Conservation (phyloP, 2,113 vertebrate genomes). For the Marmota flaviventris region DNA sequence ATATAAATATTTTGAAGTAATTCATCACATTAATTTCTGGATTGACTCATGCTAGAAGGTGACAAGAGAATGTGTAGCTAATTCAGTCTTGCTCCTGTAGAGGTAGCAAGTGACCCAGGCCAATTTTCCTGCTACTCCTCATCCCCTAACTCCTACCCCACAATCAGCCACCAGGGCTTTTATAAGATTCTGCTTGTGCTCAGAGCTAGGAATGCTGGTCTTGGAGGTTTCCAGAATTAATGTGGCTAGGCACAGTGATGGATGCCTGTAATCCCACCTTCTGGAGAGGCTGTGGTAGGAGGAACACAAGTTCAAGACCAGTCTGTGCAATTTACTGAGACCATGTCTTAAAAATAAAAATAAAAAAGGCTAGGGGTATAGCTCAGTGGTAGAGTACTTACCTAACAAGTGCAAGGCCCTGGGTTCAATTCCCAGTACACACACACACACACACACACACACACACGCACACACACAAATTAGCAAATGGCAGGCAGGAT, state of each 20-base stretch:
- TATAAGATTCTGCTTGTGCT: neutral
- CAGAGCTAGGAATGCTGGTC: neutral
- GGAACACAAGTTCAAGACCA: neutral
- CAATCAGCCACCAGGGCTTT: neutral
- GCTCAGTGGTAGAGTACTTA: neutral
- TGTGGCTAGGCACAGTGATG: neutral
- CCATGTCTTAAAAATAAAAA: neutral
- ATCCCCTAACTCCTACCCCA: too few species aligned
- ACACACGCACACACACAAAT: neutral
- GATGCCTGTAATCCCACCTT: neutral
- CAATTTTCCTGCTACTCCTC: neutral
- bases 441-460: neutral
- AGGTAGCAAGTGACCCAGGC: neutral
- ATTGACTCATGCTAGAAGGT: neutral
- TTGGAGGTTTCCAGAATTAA: conserved; percentile 13
- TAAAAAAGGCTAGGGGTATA: neutral
- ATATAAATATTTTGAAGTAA: neutral
- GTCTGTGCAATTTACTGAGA: neutral
- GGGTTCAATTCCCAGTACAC: neutral
- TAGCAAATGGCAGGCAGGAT: conserved; percentile 11
- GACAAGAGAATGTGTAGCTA: neutral
- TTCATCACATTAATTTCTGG: neutral
- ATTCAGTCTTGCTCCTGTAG: neutral
- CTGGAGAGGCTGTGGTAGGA: neutral
- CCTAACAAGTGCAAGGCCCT: neutral